Evolutionary conservation across 2,888 invertebrate genomes (phyloP).

Genomic region (Masnerella sp.): DNA sequence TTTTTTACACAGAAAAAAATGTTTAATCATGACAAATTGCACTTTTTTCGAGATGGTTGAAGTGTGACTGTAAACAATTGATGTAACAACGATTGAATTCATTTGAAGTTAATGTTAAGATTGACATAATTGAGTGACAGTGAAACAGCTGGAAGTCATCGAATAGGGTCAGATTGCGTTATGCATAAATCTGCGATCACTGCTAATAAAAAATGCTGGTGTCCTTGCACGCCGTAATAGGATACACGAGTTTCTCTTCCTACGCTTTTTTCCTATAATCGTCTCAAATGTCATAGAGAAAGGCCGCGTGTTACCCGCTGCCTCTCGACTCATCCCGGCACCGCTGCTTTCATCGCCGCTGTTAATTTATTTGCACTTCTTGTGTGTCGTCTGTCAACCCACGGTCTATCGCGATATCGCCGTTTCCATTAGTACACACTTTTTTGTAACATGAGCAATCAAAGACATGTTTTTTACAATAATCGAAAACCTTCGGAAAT

Average conservation of each 20-base stretch:
- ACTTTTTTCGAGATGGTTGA: too few species aligned
- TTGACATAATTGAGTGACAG: constrained; percentile 46
- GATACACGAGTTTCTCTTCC: constrained; percentile 65
- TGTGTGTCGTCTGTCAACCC: constrained; percentile 34
- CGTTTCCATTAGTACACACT: too few species aligned
- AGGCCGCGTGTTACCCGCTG: constrained; percentile 62
- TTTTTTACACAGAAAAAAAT: too few species aligned
- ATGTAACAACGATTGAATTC: constrained; percentile 5
- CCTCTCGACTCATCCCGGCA: constrained; percentile 24
- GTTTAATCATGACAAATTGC: too few species aligned
- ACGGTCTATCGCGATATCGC: constrained; percentile 11
- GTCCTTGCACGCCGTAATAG: constrained; percentile 65
- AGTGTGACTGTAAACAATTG: too few species aligned
- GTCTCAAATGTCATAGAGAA: constrained; percentile 67
- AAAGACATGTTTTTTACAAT: too few species aligned
- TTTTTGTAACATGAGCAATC: too few species aligned
- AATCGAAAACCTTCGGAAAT: too few species aligned
- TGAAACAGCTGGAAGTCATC: constrained; percentile 31
- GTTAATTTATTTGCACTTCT: constrained; percentile 28
- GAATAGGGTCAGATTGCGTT: constrained; percentile 53
- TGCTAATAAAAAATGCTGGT: constrained; percentile 46
- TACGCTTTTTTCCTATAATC: constrained; percentile 63
- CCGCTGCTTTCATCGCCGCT: constrained; percentile 42
- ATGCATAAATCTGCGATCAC: constrained; percentile 48
- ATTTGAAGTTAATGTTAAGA: constrained; percentile 11